These are phyloP conservation scores for Oryctolagus cuniculus DNA, from an alignment of 2,113 vertebrate species.

Conservation along the genomic window mOryCun1.1 NC_091442.1:42483501-42484000, in stretches of 20 bases:
- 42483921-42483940: not conserved
- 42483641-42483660: not conserved
- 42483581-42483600: not conserved
- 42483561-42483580: not conserved
- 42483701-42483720: not conserved
- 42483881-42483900: not conserved
- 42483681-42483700: not conserved
- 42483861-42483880: not conserved
- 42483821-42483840: not conserved
- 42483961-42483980: slow-evolving; percentile 1
- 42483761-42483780: not conserved
- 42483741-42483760: not conserved
- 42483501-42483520: not conserved
- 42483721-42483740: not conserved
- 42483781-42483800: not conserved
- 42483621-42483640: not conserved
- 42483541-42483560: not conserved
- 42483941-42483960: not conserved
- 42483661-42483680: not conserved
- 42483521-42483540: not conserved
- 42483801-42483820: too few relatives aligned
- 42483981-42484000: not conserved
- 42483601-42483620: too few relatives aligned
- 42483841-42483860: not conserved
- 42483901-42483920: not conserved